Evolutionary conservation across 2,797 vertebrate species (phyloP).

Genomic region (Sebastes kiyomatsui): DNA sequence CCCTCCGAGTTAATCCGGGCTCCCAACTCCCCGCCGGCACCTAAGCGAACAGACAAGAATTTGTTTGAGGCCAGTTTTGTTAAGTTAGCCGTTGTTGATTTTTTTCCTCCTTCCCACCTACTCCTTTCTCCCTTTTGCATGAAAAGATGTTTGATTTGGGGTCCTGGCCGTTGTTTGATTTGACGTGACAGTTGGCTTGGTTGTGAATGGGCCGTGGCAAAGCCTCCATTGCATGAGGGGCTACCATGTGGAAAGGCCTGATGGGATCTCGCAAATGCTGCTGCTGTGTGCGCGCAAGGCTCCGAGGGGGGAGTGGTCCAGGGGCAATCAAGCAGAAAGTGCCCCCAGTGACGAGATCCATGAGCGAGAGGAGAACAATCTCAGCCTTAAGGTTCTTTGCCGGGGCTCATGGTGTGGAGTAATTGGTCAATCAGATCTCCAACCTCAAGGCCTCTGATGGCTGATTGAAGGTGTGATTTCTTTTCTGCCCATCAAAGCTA

Average conservation of each 20-base stretch:
- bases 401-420: slow-evolving; percentile 67
- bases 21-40: slow-evolving; percentile 59
- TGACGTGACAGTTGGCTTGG: slow-evolving; percentile 76
- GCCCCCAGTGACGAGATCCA: slow-evolving; percentile 72
- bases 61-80: slow-evolving; percentile 75
- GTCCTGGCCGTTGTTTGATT: slow-evolving; percentile 74
- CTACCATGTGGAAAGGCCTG: slow-evolving; percentile 78
- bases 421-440: slow-evolving; percentile 81
- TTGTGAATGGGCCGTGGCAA: slow-evolving; percentile 75
- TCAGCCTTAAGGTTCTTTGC: slow-evolving; percentile 64
- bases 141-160: slow-evolving; percentile 79
- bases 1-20: slow-evolving; percentile 68
- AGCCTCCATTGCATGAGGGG: slow-evolving; percentile 68
- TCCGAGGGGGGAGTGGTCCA: slow-evolving; percentile 65
- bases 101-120: slow-evolving; percentile 41
- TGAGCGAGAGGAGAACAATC: slow-evolving; percentile 72
- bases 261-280: slow-evolving; percentile 73
- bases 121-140: slow-evolving; percentile 48
- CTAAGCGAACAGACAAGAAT: slow-evolving; percentile 64
- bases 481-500: slow-evolving; percentile 68
- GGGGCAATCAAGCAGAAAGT: slow-evolving; percentile 79
- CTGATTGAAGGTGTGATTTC: slow-evolving; percentile 82
- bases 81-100: slow-evolving; percentile 70
- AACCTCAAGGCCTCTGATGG: slow-evolving; percentile 71
- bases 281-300: slow-evolving; percentile 37